phyloP scores from a whole-genome alignment of 2,888 invertebrate genomes.

The Sericinus montela region DNA sequence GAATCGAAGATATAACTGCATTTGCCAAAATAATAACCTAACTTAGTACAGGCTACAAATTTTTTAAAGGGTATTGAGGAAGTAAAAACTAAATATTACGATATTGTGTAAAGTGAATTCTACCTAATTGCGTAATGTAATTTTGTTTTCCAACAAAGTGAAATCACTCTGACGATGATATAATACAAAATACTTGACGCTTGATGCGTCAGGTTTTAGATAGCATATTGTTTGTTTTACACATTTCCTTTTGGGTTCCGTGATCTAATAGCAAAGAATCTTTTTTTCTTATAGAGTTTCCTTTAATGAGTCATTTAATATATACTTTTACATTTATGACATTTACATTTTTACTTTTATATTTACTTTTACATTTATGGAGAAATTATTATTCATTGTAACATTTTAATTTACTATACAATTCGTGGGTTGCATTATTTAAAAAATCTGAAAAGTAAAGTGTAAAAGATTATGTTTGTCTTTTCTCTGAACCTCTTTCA shows the following conservation, averaged over 20 bases:
- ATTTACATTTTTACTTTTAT: too few relatives aligned
- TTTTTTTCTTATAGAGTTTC: too few relatives aligned
- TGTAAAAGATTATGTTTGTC: too few relatives aligned
- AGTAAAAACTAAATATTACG: constrained; percentile 43
- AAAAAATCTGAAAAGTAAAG: too few relatives aligned
- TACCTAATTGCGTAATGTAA: constrained; percentile 57
- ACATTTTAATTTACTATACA: too few relatives aligned
- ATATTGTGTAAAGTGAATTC: constrained; percentile 43
- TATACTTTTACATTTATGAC: too few relatives aligned
- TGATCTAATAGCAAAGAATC: too few relatives aligned
- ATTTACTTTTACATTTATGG: too few relatives aligned
- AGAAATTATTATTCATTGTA: too few relatives aligned
- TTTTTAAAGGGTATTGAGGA: constrained; percentile 38
- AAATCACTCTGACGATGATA: constrained; percentile 59
- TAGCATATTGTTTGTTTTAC: not conserved
- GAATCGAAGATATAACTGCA: not conserved
- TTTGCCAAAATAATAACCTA: not conserved
- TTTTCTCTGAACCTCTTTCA: too few relatives aligned
- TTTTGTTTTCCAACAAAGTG: constrained; percentile 72
- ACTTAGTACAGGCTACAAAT: not conserved
- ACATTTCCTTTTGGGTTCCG: not conserved
- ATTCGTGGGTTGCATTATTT: too few relatives aligned
- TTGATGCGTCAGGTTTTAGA: not conserved
- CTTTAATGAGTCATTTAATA: too few relatives aligned
- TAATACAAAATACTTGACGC: constrained; percentile 41